phyloP scores from a whole-genome alignment of 1,140 invertebrate genomes.

The Rhopalosiphum maidis region DNA sequence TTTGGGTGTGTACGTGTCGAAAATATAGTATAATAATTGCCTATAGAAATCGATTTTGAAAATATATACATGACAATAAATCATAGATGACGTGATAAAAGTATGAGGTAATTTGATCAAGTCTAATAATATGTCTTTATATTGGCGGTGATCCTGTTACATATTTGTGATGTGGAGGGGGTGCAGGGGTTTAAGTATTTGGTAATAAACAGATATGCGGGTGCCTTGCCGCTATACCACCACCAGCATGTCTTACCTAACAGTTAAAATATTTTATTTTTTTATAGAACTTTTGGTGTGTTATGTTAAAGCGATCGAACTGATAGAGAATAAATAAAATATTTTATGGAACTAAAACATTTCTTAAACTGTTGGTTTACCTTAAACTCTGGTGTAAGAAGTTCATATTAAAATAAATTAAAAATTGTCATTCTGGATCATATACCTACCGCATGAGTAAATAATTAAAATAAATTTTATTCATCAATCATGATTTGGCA shows the following conservation, averaged over 20 bases:
- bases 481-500: no score
- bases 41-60: not conserved
- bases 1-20: not conserved
- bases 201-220: not conserved
- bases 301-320: not conserved
- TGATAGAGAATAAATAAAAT: not conserved
- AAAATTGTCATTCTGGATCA: not conserved
- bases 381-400: no score
- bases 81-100: not conserved
- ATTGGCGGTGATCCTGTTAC: not conserved
- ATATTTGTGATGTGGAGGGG: not conserved
- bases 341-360: not conserved
- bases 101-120: not conserved
- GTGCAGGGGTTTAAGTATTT: not conserved
- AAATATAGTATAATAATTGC: no score
- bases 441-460: no score
- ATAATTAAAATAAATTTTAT: no score
- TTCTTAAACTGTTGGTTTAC: not conserved
- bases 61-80: not conserved
- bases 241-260: not conserved
- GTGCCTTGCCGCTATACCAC: not conserved
- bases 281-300: not conserved
- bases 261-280: not conserved
- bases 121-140: not conserved
- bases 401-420: not conserved